Evolutionary conservation across 2,113 vertebrate species (phyloP), one percentile per base, ranked within the genome.

Genomic region (Pseudolaguvia tuberculata): DNA sequence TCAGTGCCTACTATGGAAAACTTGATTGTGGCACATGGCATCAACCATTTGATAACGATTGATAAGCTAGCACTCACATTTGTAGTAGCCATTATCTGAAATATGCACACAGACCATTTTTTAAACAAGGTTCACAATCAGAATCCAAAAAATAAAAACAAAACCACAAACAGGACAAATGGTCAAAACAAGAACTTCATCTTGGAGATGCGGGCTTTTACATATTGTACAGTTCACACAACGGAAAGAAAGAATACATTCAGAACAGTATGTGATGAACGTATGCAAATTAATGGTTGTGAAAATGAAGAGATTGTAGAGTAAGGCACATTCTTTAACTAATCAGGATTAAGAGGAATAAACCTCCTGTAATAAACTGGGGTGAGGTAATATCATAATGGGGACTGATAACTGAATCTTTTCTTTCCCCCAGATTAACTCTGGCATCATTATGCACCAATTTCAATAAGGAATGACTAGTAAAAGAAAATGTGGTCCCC

Each of bases 281-380:
- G 21, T 87, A 90, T 78, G 85, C 90, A 88, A 87, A 80, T 84
- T 85, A 84, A 91, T 88, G 88, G 89, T 90, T 91, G 91, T 87
- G 93, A 90, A 91, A 91, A 91, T 88, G 75, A 72, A 42, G 69
- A 72, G 76, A 76, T 82, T 81, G 81, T 86, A 82, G 80, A 84
- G 84, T 97, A 98, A 98, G 96, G 96, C 96, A 98, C 96, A 87
- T 92, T 85, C 79, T 84, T 93, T 87, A 90, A 92, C 90, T 91
- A 91, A 90, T 79, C 76, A 79, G 79, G 85, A 79, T 87, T 85
- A 78, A 77, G 84, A 87, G 82, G 86, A 88, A 86, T 85, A 81
- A 86, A 88, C 85, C 52, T 77, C 79, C 78, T 81, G 78, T 83
- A 85, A 82, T 80, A 88, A 84, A 83, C 84, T 81, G 82, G 89